phyloP scores from a whole-genome alignment of 30 jellyfish, hydroid and myxozoan genomes.

The Mastigias papua region DNA sequence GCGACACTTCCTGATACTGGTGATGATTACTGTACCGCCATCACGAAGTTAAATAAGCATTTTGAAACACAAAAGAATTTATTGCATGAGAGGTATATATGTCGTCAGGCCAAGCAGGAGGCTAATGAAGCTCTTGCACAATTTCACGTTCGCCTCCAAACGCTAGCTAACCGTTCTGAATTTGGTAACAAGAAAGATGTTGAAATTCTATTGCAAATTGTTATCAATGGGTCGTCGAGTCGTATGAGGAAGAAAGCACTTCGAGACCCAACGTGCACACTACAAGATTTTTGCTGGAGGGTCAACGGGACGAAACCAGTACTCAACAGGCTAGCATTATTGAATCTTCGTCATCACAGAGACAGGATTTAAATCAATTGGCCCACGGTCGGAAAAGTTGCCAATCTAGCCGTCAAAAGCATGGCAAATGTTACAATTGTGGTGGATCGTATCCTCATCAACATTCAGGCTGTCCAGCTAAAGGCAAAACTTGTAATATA shows the following conservation, averaged over 20 bases:
- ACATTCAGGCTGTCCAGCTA: constrained; percentile 55
- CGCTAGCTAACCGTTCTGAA: constrained; percentile 48
- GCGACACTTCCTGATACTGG: constrained; percentile 51
- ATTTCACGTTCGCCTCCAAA: constrained; percentile 47
- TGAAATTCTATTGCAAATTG: constrained; percentile 41
- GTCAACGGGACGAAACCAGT: constrained; percentile 67
- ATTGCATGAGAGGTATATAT: constrained; percentile 44
- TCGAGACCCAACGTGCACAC: constrained; percentile 43
- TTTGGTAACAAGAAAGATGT: constrained; percentile 50
- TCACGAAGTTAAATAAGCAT: constrained; percentile 14
- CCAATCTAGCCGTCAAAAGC: constrained; percentile 19
- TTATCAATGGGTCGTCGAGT: constrained; percentile 46
- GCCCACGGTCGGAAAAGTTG: constrained; percentile 42
- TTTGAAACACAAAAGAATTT: constrained; percentile 52
- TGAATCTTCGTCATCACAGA: constrained; percentile 7
- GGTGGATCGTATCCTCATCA: constrained; percentile 54
- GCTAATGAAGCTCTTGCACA: constrained; percentile 49
- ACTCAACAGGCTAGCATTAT: constrained; percentile 33
- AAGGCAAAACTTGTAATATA: constrained; percentile 58
- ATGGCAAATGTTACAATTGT: constrained; percentile 48
- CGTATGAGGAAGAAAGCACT: constrained; percentile 57
- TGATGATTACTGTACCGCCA: constrained; percentile 52
- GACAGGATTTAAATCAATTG: constrained; percentile 25
- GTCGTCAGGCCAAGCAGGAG: constrained; percentile 67
- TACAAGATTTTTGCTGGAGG: constrained; percentile 41